phyloP scores from a whole-genome alignment of 2,888 invertebrate species.

The Epirrhoe alternata region DNA sequence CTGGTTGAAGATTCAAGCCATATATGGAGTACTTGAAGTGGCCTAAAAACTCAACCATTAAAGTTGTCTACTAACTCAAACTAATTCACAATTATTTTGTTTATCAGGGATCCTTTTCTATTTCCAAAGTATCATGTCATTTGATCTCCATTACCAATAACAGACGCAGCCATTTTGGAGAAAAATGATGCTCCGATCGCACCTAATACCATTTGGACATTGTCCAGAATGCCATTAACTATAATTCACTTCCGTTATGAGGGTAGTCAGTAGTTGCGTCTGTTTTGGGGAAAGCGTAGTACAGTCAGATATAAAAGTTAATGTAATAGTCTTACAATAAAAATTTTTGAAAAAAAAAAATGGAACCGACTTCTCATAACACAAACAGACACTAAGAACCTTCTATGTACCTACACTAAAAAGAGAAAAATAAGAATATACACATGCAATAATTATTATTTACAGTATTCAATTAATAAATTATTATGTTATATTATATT shows the following conservation, averaged over 20 bases:
- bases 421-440: too few relatives aligned
- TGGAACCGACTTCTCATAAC: too few relatives aligned
- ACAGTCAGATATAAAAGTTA: not conserved
- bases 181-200: slow-evolving; percentile 22
- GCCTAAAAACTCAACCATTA: too few relatives aligned
- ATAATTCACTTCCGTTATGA: slow-evolving; percentile 39
- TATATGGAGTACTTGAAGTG: too few relatives aligned
- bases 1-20: too few relatives aligned
- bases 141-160: slow-evolving; percentile 10
- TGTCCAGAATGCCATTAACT: slow-evolving; percentile 40
- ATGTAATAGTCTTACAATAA: too few relatives aligned
- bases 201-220: slow-evolving; percentile 33
- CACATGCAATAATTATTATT: too few relatives aligned
- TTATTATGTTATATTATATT: too few relatives aligned
- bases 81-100: not conserved
- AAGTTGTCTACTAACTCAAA: not conserved
- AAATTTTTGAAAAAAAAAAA: too few relatives aligned
- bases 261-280: slow-evolving; percentile 10
- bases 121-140: not conserved
- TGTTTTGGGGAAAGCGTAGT: not conserved
- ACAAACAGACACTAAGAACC: too few relatives aligned
- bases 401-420: too few relatives aligned
- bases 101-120: not conserved
- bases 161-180: slow-evolving; percentile 3
- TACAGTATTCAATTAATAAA: too few relatives aligned